Base-by-base conservation (phyloP, 2,797 vertebrate species). In the Carduelis carduelis region DNA sequence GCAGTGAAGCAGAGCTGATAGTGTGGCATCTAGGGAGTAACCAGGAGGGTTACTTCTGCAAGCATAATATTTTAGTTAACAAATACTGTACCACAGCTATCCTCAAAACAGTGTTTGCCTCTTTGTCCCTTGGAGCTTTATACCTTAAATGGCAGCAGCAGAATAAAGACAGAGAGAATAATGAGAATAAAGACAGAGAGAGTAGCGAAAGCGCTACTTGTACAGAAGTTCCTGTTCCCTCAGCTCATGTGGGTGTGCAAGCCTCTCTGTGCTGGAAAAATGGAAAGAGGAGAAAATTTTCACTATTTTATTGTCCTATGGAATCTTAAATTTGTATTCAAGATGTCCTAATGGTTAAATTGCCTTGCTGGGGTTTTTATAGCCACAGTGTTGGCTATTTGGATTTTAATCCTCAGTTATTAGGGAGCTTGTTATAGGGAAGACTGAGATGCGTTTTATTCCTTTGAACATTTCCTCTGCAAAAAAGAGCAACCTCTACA, bases 191-290 rank as follows among this genome's bases (percentile, higher is more conserved):
- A 78, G 88, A 50, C 28, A 55, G 46, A 68, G 30, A 39, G 0
- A 0, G 60, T 34, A 61, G 22, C 0, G 0, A 23, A 87, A 55
- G 28, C 30, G 28, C 19, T 30, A 2, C 14, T 57, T 78, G 35
- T 50, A 2, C 49, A 13, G 11, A 85, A 55, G 35, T 47, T 86
- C 13, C 47, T 34, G 2, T 55, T 87, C 60, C 20, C 21, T 79
- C 21, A 12, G 22, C n/a, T 75, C 15, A 17, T 0, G 0, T 22
- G 17, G 13, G 9, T 8, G 9, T 59, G 43, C 0, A 5, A 77
- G 12, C 9, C 35, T 71, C 1, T 1, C 28, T 37, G 34, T 41
- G 20, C 23, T 23, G 14, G 49, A 30, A n/a, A 66, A 57, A 79
- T 15, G 8, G n/a, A 37, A 82, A 85, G 4, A n/a, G 8, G 47